Base-by-base conservation (phyloP, 2,888 invertebrate species). In the Suillia variegata region DNA sequence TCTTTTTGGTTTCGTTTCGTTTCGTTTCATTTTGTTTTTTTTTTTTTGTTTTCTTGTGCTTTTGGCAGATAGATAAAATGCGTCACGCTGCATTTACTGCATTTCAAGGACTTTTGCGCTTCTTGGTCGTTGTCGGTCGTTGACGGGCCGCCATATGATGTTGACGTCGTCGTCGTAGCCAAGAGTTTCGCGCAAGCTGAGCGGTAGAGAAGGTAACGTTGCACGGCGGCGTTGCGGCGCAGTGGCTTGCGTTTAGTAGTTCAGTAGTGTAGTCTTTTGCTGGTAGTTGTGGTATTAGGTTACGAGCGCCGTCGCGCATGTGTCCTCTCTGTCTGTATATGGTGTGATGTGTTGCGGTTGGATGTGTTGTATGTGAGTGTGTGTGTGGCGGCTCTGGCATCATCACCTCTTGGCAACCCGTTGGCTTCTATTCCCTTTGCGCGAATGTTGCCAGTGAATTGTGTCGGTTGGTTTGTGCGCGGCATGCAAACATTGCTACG, bases 71-170 rank as follows among this genome's bases (percentile, higher is more conserved):
- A 54, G 51, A 59, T 62, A 58, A 64, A 67, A 67, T 68, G 65
- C 68, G 68, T 70, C 67, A 69, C 66, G 66, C 66, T 67, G 70
- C 69, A 70, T 67, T 68, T 67, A 68, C 58, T 70, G 67, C 71
- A 70, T 71, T 70, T 76, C 72, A 77, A 76, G 77, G 74, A 76
- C 74, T 74, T 76, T 76, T 65, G 48, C 34, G 58, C 55, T 60
- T 58, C 61, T 59, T 62, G 59, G 54, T 62, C 56, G 61, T 61
- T 59, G 62, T 61, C 65, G 67, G 66, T 67, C 67, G 67, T 67
- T 69, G 69, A 64, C 66, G 69, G 67, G 56, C 56, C 61, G 58
- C n/a, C n/a, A n/a, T n/a, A n/a, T n/a, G n/a, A n/a, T n/a, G n/a
- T n/a, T n/a, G n/a, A n/a, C 38, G 20, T n/a, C n/a, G 48, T 18